Conservation (phyloP, 2,888 invertebrate genomes). For the Ferdinandea cuprea region DNA sequence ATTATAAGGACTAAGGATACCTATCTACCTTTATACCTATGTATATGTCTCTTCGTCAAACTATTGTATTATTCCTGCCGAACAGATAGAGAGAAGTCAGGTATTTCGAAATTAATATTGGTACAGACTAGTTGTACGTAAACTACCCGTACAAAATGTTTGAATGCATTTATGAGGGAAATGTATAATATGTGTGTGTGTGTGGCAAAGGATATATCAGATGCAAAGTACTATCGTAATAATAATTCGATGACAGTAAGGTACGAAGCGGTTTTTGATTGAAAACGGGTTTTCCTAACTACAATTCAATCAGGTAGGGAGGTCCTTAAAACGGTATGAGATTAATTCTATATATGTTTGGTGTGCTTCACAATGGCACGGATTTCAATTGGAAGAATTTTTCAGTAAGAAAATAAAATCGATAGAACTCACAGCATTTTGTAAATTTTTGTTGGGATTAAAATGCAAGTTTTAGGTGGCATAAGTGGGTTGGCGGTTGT, state of each 20-base stretch:
- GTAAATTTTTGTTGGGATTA: too few relatives aligned
- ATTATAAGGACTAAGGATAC: constrained; percentile 38
- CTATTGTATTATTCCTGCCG: background rate
- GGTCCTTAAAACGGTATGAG: constrained; percentile 48
- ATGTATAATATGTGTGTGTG: background rate
- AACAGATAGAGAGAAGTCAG: constrained; percentile 37
- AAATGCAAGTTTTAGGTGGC: too few relatives aligned
- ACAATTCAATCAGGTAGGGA: constrained; percentile 56
- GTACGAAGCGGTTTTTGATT: constrained; percentile 59
- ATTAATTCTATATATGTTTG: too few relatives aligned
- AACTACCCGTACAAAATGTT: constrained; percentile 24
- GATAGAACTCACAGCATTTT: too few relatives aligned
- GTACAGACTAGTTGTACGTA: constrained; percentile 12
- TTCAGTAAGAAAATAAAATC: too few relatives aligned
- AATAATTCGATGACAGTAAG: constrained; percentile 69
- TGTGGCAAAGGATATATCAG: background rate
- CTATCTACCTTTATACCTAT: background rate
- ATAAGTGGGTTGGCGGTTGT: too few relatives aligned
- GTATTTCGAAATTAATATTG: constrained; percentile 70
- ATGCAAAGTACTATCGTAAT: constrained; percentile 37
- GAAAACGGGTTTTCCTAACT: constrained; percentile 46
- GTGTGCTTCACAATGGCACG: too few relatives aligned
- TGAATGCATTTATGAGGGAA: constrained; percentile 53
- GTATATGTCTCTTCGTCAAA: background rate
- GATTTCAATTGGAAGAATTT: too few relatives aligned